Percentiles rank a stretch among this genome's conserved stretches.
These are phyloP conservation scores for Teleogryllus oceanicus DNA, from an alignment of 2,888 invertebrate species.

Conservation along the genomic window DNA sequence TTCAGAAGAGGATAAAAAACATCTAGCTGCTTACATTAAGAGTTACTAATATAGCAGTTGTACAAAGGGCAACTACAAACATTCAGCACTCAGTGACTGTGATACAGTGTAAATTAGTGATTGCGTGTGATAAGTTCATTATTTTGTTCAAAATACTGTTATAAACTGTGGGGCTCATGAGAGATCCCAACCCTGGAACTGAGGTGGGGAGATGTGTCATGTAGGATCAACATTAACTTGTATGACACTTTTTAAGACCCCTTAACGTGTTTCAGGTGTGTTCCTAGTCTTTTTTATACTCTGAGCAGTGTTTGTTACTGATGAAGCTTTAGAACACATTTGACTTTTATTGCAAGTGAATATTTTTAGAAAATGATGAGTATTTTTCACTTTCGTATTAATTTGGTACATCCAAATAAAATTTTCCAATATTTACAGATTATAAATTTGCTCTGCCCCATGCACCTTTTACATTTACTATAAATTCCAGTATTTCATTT, in stretches of 20 bases:
- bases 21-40: slow-evolving; percentile 70
- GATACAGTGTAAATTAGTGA: slow-evolving; percentile 27
- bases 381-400: background rate
- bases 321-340: background rate
- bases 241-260: slow-evolving; percentile 21
- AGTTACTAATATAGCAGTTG: slow-evolving; percentile 53
- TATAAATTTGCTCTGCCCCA: too few species aligned
- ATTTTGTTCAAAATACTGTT: background rate
- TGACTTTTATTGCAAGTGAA: background rate
- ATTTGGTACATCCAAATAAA: too few species aligned
- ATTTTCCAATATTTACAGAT: too few species aligned
- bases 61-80: slow-evolving; percentile 40
- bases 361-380: background rate
- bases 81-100: slow-evolving; percentile 28
- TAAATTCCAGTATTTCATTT: too few species aligned
- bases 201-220: slow-evolving; percentile 1
- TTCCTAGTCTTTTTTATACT: slow-evolving; percentile 34
- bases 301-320: background rate
- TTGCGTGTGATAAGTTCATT: background rate
- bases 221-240: background rate
- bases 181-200: background rate
- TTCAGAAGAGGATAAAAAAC: slow-evolving; percentile 75
- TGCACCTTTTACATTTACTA: too few species aligned
- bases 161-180: background rate
- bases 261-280: slow-evolving; percentile 32